These are phyloP conservation scores for Trematocara variabile DNA, from an alignment of 2,113 vertebrate species.

Conservation along the genomic window DNA sequence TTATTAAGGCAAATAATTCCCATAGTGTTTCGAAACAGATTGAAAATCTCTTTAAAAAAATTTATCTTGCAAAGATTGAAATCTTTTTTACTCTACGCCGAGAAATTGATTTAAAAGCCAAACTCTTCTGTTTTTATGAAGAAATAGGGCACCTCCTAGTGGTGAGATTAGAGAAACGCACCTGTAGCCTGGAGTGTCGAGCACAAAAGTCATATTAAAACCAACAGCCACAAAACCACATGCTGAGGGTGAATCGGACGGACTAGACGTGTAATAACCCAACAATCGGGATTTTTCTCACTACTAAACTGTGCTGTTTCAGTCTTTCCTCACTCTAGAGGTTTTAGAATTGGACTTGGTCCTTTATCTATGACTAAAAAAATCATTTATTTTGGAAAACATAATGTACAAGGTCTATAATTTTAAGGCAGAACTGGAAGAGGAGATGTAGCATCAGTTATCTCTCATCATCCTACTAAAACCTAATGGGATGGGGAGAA, in stretches of 20 bases:
- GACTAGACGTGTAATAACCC: fast-evolving
- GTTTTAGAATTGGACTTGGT: not conserved
- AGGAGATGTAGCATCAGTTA: not conserved
- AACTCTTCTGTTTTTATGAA: not conserved
- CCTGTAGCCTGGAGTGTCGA: not conserved
- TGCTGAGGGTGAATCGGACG: not conserved
- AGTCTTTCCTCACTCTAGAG: not conserved
- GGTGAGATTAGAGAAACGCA: not conserved
- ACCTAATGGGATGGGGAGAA: not conserved
- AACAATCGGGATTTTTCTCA: not conserved
- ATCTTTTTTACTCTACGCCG: too few relatives aligned
- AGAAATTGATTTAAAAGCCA: not conserved
- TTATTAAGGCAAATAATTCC: not conserved
- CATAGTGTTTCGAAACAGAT: not conserved
- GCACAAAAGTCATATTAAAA: not conserved
- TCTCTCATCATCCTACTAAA: not conserved
- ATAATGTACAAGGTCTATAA: not conserved
- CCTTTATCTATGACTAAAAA: not conserved
- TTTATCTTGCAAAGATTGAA: not conserved
- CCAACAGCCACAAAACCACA: not conserved
- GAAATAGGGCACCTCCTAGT: not conserved
- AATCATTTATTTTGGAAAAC: not conserved
- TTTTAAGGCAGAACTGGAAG: not conserved
- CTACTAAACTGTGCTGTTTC: not conserved
- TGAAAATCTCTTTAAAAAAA: not conserved